Evolutionary conservation across 1,140 invertebrate genomes (phyloP).

Genomic region (Caerostris darwini): DNA sequence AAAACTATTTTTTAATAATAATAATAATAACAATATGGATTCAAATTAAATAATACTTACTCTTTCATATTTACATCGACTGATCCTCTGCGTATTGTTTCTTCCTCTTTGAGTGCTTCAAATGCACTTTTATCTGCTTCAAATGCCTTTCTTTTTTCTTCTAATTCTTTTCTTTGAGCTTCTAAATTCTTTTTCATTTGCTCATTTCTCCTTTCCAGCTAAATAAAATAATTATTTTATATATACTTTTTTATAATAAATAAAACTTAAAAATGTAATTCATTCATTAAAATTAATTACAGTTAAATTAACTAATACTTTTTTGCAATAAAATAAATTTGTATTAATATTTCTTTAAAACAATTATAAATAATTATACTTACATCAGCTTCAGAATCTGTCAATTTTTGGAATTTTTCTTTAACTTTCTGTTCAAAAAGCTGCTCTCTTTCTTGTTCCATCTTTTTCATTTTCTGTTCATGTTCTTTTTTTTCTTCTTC

Average conservation of each 20-base stretch:
- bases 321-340: no score
- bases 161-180: slow-evolving; percentile 93
- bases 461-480: slow-evolving; percentile 97
- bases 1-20: no score
- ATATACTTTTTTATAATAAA: neutral
- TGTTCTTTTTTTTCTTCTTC: slow-evolving; percentile 98
- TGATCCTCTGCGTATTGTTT: slow-evolving; percentile 75
- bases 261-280: neutral
- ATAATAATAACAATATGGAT: no score
- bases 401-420: slow-evolving; percentile 95
- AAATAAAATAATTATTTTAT: neutral
- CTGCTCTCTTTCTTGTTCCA: slow-evolving; percentile 98
- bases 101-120: slow-evolving; percentile 79
- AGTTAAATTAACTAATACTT: no score
- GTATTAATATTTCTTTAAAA: no score
- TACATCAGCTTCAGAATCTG: slow-evolving; percentile 94
- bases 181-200: slow-evolving; percentile 89
- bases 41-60: slow-evolving; percentile 52
- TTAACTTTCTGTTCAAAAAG: slow-evolving; percentile 94
- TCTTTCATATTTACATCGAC: slow-evolving; percentile 77
- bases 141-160: slow-evolving; percentile 92
- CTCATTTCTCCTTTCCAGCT: slow-evolving; percentile 82
- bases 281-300: no score
- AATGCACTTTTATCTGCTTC: slow-evolving; percentile 88
- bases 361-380: slow-evolving; percentile 80